phyloP scores from a whole-genome alignment of 2,888 invertebrate genomes.

The Biston betularia region DNA sequence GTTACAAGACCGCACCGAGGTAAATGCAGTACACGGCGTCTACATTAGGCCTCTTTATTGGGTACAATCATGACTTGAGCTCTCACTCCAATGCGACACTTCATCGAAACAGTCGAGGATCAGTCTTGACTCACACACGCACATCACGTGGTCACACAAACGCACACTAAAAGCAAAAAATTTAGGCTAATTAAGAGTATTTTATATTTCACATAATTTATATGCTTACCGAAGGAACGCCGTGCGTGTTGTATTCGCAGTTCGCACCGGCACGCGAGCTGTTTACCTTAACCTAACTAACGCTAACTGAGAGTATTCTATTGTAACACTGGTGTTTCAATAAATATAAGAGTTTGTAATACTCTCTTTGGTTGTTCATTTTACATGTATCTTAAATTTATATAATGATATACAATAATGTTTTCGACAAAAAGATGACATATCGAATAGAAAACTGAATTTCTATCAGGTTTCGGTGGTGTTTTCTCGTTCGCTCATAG shows the following conservation, averaged over 20 bases:
- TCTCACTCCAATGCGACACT: slow-evolving; percentile 4
- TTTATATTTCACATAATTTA: slow-evolving; percentile 14
- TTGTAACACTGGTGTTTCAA: slow-evolving; percentile 34
- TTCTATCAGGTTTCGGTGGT: not conserved
- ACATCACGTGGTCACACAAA: slow-evolving; percentile 6
- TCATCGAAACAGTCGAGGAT: slow-evolving; percentile 2
- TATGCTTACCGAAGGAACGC: not conserved
- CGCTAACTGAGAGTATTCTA: slow-evolving; percentile 29
- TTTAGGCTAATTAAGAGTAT: slow-evolving; percentile 26
- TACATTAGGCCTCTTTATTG: slow-evolving; percentile 6
- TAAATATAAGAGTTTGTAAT: slow-evolving; percentile 31
- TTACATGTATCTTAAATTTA: slow-evolving; percentile 18
- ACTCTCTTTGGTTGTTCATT: slow-evolving; percentile 35
- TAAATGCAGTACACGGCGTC: slow-evolving; percentile 1
- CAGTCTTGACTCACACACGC: slow-evolving; percentile 29
- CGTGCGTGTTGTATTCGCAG: slow-evolving; percentile 1
- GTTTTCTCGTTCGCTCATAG: not conserved
- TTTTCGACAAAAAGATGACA: not conserved
- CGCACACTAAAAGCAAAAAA: slow-evolving; percentile 18
- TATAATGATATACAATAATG: slow-evolving; percentile 3
- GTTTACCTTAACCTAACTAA: slow-evolving; percentile 12
- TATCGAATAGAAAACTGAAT: not conserved
- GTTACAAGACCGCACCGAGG: not conserved
- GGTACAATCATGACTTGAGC: slow-evolving; percentile 1
- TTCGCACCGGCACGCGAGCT: slow-evolving; percentile 10